Evolutionary conservation across 35 echinoderm and acorn worm species (phyloP).

Genomic region (Lytechinus pictus): DNA sequence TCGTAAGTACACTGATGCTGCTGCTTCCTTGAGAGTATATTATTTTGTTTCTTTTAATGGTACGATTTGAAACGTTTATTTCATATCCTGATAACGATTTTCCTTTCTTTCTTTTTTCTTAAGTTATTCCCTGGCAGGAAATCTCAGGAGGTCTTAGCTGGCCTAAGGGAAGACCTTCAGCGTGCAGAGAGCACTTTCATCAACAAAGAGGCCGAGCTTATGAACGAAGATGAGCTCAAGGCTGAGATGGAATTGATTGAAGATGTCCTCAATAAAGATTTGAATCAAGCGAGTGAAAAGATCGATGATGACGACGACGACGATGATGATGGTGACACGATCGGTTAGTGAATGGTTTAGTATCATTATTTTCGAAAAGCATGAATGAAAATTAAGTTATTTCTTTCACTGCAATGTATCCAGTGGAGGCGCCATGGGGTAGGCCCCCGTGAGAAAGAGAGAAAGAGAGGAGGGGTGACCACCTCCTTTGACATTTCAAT

Average conservation of each 20-base stretch:
- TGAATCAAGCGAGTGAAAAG: background rate
- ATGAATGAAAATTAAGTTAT: no score
- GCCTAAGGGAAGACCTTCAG: background rate
- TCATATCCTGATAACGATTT: no score
- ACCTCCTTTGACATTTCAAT: no score
- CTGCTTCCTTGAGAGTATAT: no score
- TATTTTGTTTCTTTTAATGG: no score
- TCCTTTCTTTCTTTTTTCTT: background rate
- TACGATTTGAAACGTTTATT: no score
- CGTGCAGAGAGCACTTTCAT: background rate
- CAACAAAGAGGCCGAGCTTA: constrained; percentile 6
- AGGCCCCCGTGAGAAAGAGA: no score
- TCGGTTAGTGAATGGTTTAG: background rate
- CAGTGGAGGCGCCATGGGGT: no score
- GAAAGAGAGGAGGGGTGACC: no score
- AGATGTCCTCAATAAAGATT: background rate
- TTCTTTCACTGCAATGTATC: no score
- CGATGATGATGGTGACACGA: background rate
- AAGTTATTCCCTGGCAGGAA: background rate
- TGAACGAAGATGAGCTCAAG: background rate
- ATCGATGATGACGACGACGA: background rate
- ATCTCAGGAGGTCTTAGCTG: background rate
- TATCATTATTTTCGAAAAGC: no score
- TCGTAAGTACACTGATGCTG: no score
- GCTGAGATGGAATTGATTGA: background rate